Conservation (phyloP, 2,888 invertebrate species). For the Pemphredon lugubris region DNA sequence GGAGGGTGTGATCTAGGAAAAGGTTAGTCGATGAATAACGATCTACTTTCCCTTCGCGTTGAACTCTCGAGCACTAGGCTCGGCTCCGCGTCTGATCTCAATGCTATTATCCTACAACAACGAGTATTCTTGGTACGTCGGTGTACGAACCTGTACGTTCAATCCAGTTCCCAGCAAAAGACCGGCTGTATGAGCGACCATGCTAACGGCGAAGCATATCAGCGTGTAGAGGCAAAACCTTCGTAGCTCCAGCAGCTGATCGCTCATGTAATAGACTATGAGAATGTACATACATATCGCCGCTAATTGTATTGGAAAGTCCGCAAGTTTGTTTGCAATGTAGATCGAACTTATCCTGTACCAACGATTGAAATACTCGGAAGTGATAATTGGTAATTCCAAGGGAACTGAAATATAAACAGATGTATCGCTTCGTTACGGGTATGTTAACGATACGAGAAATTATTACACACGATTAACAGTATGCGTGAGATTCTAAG, state of each 20-base stretch:
- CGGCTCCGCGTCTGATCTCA: too few relatives aligned
- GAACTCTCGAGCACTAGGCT: too few relatives aligned
- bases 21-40: too few relatives aligned
- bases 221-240: conserved; percentile 88
- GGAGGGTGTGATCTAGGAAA: too few relatives aligned
- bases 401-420: conserved; percentile 86
- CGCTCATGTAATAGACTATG: conserved; percentile 93
- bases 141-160: conserved; percentile 90
- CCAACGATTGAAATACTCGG: conserved; percentile 95
- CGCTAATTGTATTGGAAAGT: conserved; percentile 89
- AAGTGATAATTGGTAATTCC: conserved; percentile 89
- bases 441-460: not conserved
- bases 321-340: conserved; percentile 89
- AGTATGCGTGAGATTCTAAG: too few relatives aligned
- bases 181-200: conserved; percentile 93
- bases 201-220: conserved; percentile 89
- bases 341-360: conserved; percentile 93
- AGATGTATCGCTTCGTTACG: not conserved
- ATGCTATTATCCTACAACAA: too few relatives aligned
- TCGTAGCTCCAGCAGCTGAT: conserved; percentile 89
- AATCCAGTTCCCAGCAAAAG: conserved; percentile 92
- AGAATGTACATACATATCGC: conserved; percentile 88
- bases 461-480: too few relatives aligned
- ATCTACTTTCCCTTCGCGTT: too few relatives aligned
- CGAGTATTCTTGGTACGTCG: too few relatives aligned